A percentile compares a stretch with the other conserved stretches of the same genome.
Evolutionary conservation across 2,888 invertebrate genomes (phyloP).

Genomic region (Corbicula japonica): DNA sequence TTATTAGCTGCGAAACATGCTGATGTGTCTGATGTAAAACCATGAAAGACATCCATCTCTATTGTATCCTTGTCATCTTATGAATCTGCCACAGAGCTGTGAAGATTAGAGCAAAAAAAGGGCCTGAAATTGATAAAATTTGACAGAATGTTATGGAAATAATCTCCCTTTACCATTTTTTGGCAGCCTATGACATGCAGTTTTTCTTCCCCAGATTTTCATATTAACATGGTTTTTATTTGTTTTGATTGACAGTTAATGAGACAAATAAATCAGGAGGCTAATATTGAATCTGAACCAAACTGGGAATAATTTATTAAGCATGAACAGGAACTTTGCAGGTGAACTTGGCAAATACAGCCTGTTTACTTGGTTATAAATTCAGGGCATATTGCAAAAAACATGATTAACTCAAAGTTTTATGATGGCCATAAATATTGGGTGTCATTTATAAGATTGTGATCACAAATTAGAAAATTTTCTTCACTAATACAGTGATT

Average conservation of each 20-base stretch:
- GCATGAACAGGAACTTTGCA: conserved; percentile 34
- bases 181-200: conserved; percentile 5
- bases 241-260: conserved; percentile 34
- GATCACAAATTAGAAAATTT: conserved; percentile 68
- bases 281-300: conserved; percentile 43
- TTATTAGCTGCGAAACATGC: no score
- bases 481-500: conserved; percentile 63
- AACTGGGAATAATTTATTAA: conserved; percentile 39
- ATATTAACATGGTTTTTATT: conserved; percentile 26
- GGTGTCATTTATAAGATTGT: conserved; percentile 50
- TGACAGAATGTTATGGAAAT: background rate
- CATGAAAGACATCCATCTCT: background rate
- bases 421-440: conserved; percentile 56
- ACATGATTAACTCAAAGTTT: conserved; percentile 63
- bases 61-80: background rate
- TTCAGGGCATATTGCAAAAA: conserved; percentile 50
- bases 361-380: conserved; percentile 55
- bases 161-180: conserved; percentile 1
- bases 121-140: conserved; percentile 6
- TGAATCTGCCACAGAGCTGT: no score
- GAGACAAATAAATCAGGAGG: conserved; percentile 33
- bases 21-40: background rate
- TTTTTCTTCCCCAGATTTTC: conserved; percentile 20
- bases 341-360: conserved; percentile 45
- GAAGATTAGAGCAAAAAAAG: background rate